Evolutionary conservation across 1,140 invertebrate species (phyloP).

Genomic region (Zaprionus tsacasi): DNA sequence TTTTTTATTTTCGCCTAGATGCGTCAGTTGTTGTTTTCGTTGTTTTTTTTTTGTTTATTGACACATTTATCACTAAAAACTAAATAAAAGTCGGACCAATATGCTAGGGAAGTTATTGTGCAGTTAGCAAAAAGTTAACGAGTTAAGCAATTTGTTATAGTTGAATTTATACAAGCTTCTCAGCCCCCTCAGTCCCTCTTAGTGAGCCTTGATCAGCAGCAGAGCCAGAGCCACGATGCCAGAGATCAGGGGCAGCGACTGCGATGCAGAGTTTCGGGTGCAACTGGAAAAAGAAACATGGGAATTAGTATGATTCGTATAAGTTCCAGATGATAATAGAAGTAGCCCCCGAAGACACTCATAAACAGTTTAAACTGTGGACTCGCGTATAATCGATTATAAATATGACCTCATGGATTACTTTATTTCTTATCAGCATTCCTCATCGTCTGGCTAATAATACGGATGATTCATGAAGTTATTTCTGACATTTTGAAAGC

Average conservation of each 20-base stretch:
- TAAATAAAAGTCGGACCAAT: slow-evolving; percentile 71
- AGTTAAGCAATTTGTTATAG: slow-evolving; percentile 18
- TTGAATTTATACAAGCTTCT: slow-evolving; percentile 16
- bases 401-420: not conserved
- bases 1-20: slow-evolving; percentile 39
- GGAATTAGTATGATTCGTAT: not conserved
- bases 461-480: not conserved
- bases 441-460: not conserved
- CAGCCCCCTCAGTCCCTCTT: slow-evolving; percentile 1
- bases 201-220: slow-evolving; percentile 57
- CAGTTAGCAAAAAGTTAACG: slow-evolving; percentile 17
- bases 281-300: slow-evolving; percentile 20
- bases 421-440: not conserved
- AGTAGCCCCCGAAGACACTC: not conserved
- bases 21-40: slow-evolving; percentile 32
- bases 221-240: slow-evolving; percentile 57
- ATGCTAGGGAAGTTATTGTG: slow-evolving; percentile 33
- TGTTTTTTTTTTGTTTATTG: slow-evolving; percentile 39
- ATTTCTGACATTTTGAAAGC: not conserved
- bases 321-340: not conserved
- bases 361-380: not conserved
- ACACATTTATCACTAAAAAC: slow-evolving; percentile 67
- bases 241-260: slow-evolving; percentile 56
- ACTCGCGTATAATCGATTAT: not conserved
- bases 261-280: slow-evolving; percentile 30